These are phyloP conservation scores for Apodemia mormo DNA, from an alignment of 2,888 invertebrate species.

Conservation along the genomic window DNA sequence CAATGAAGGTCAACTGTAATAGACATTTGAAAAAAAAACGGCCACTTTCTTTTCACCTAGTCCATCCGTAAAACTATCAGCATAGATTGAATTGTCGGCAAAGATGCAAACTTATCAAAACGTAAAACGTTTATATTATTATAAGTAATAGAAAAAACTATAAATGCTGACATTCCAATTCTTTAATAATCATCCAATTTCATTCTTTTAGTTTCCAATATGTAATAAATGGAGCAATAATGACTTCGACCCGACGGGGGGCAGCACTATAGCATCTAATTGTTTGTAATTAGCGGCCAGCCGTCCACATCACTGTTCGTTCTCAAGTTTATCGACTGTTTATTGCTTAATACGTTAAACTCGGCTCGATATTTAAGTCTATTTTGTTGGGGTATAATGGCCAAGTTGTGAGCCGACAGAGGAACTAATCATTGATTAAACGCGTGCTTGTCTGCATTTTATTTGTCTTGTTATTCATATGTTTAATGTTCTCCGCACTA, in stretches of 20 bases:
- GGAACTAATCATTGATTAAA: conserved; percentile 25
- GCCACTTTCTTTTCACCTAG: background rate
- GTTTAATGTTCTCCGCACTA: background rate
- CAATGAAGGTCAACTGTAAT: no score
- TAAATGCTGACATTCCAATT: conserved; percentile 19
- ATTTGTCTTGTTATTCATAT: conserved; percentile 8
- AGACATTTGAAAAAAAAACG: background rate
- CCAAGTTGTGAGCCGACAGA: conserved; percentile 29
- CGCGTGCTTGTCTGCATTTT: conserved; percentile 23
- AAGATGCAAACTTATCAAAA: conserved; percentile 9
- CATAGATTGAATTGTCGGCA: background rate
- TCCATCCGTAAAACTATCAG: background rate
- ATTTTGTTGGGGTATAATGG: conserved; percentile 28
- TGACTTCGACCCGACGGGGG: conserved; percentile 51
- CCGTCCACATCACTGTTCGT: conserved; percentile 44
- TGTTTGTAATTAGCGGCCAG: conserved; percentile 67
- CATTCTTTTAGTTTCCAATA: conserved; percentile 44
- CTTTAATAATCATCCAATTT: conserved; percentile 24
- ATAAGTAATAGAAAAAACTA: conserved; percentile 14
- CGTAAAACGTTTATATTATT: conserved; percentile 4
- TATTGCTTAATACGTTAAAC: conserved; percentile 67
- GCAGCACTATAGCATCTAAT: conserved; percentile 63
- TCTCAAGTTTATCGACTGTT: conserved; percentile 68
- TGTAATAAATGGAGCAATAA: conserved; percentile 70
- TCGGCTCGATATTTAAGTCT: conserved; percentile 28